Evolutionary conservation across 1,140 invertebrate species (phyloP).

Genomic region (Trinorchestia longiramus): DNA sequence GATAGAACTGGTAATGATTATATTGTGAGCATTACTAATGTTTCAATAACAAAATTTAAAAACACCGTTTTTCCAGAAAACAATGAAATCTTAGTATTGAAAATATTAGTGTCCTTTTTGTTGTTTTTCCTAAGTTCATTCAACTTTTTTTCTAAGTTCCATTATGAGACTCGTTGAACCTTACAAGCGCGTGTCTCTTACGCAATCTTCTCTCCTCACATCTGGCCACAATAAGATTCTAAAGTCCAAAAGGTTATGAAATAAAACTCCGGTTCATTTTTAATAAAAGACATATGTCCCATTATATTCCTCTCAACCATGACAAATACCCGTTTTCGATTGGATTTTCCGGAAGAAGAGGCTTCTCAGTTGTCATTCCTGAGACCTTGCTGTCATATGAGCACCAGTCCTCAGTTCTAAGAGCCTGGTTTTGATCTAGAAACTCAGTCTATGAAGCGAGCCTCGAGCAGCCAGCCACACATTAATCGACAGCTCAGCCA

Average conservation of each 20-base stretch:
- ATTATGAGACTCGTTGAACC: not conserved
- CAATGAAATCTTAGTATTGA: not conserved
- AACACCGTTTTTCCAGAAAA: not conserved
- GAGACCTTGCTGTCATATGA: not conserved
- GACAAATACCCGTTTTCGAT: no score
- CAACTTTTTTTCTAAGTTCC: not conserved
- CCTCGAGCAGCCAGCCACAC: not conserved
- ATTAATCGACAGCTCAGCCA: not conserved
- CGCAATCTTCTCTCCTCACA: not conserved
- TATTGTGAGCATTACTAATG: not conserved
- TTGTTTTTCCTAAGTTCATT: not conserved
- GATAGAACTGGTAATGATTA: not conserved
- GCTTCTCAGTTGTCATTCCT: not conserved
- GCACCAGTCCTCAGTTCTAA: not conserved
- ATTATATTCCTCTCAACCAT: not conserved
- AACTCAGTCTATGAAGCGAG: not conserved
- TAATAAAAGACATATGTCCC: not conserved
- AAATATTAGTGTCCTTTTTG: not conserved
- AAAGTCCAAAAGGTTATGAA: not conserved
- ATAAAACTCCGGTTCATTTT: not conserved
- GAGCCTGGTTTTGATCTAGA: not conserved
- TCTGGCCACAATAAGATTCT: not conserved
- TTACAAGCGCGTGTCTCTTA: not conserved
- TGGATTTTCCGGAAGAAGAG: not conserved
- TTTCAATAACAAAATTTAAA: not conserved